Conservation (phyloP, 2,888 invertebrate species). For the Parelbella ahira region DNA sequence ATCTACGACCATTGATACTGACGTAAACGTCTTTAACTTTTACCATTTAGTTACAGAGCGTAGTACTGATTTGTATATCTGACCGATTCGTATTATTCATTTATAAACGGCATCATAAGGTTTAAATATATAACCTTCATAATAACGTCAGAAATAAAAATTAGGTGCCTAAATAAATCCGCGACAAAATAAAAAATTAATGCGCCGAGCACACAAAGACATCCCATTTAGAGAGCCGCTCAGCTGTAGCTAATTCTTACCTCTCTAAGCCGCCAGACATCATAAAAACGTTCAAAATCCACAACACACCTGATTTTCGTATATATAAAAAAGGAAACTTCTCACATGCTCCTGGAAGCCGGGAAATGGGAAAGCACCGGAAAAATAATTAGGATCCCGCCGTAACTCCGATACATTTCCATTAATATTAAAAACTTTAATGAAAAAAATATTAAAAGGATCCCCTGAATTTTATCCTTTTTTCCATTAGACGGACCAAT, state of each 20-base stretch:
- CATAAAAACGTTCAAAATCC: constrained; percentile 28
- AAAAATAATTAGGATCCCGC: constrained; percentile 66
- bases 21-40: too few species aligned
- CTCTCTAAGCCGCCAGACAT: constrained; percentile 20
- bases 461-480: constrained; percentile 71
- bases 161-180: constrained; percentile 1
- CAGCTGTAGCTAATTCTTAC: constrained; percentile 27
- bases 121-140: too few species aligned
- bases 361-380: constrained; percentile 56
- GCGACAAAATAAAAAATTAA: constrained; percentile 22
- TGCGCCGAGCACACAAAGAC: constrained; percentile 18
- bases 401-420: constrained; percentile 58
- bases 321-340: constrained; percentile 28
- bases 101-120: too few species aligned
- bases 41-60: too few species aligned
- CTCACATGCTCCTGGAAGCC: constrained; percentile 36
- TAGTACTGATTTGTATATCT: too few species aligned
- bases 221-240: constrained; percentile 22
- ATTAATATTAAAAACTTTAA: constrained; percentile 81
- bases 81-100: too few species aligned
- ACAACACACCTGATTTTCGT: constrained; percentile 35
- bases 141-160: neutral
- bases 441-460: constrained; percentile 79
- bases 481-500: constrained; percentile 68
- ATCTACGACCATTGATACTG: too few species aligned